Base-by-base conservation (phyloP, 2,888 invertebrate genomes). In the Latrodectus elegans region DNA sequence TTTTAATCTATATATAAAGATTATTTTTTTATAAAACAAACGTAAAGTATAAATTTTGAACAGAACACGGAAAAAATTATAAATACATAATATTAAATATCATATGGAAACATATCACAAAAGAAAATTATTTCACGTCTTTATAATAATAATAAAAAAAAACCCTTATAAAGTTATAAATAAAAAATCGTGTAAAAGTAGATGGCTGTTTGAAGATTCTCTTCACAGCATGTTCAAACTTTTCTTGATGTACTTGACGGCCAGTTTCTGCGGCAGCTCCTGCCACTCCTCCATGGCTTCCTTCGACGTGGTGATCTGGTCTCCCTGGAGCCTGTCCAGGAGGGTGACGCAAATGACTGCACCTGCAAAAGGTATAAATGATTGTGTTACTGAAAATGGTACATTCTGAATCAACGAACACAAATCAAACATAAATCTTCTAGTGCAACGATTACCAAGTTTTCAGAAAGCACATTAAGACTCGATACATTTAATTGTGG, bases 221-320 rank as follows among this genome's bases (percentile, higher is more conserved):
- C 51, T 1, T 71, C 51, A 71, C n/a, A 51, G n/a, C 65, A 75
- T 75, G 15, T 60, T 70, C 15, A 86, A 65, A 14, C 78, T 94
- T 91, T 95, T 95, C 91, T 95, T 96, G 90, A 97, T 97, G 92
- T 96, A 96, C 76, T 96, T 94, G 22, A 96, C 94, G 1, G 97
- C 95, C 60, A 98, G 93, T 90, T 95, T 95, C 91, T 97, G 97
- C 0, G 98, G 98, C 89, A 98, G 94, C 90, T 95, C 94, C 92
- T 98, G 97, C 96, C 97, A 98, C 92, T 97, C 96, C 91, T 96
- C 95, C 92, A 98, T 92, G 0, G 96, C 96, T 92, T 97, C 96
- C 92, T 97, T 97, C 12, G 97, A 96, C 11, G 96, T 95, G 90
- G 95, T 90, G 12, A 98, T 96, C 95, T 98, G 98, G 93, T 99